Evolutionary conservation across 2,888 invertebrate genomes (phyloP).

Genomic region (Lycocerus yunnanus): DNA sequence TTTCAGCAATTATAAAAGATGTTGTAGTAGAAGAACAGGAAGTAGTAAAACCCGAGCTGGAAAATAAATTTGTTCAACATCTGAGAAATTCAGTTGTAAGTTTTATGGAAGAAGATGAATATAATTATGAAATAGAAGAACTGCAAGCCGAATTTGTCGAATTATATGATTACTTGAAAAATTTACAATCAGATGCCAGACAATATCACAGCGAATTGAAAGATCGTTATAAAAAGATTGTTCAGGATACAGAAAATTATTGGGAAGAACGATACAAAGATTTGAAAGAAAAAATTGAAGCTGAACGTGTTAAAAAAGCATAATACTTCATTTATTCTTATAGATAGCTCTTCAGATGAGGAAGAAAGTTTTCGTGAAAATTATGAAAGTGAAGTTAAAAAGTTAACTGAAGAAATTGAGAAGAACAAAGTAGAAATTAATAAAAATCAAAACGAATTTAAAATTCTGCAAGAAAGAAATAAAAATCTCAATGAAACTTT

Average conservation of each 20-base stretch:
- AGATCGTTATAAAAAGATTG: constrained; percentile 7
- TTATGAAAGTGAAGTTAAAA: not conserved
- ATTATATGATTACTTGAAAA: not conserved
- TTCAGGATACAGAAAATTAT: not conserved
- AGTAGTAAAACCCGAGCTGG: not conserved
- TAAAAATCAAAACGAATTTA: not conserved
- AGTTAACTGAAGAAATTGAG: not conserved
- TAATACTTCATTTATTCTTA: constrained; percentile 2
- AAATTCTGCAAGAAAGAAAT: constrained; percentile 1
- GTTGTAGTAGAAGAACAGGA: constrained; percentile 50
- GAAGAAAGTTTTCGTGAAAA: too few species aligned
- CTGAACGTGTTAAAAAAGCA: not conserved
- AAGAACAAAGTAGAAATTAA: not conserved
- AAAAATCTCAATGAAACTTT: not conserved
- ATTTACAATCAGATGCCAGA: not conserved
- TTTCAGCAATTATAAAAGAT: constrained; percentile 76
- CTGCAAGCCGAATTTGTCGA: not conserved
- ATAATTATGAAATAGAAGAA: not conserved
- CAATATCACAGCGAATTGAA: constrained; percentile 1
- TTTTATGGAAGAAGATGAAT: not conserved
- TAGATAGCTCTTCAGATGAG: constrained; percentile 17
- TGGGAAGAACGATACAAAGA: constrained; percentile 1
- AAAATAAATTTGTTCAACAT: constrained; percentile 22
- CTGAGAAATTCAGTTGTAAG: not conserved
- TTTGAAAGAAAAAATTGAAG: not conserved